Conservation (phyloP, 2,888 invertebrate genomes). For the Agrilus cyanescens region DNA sequence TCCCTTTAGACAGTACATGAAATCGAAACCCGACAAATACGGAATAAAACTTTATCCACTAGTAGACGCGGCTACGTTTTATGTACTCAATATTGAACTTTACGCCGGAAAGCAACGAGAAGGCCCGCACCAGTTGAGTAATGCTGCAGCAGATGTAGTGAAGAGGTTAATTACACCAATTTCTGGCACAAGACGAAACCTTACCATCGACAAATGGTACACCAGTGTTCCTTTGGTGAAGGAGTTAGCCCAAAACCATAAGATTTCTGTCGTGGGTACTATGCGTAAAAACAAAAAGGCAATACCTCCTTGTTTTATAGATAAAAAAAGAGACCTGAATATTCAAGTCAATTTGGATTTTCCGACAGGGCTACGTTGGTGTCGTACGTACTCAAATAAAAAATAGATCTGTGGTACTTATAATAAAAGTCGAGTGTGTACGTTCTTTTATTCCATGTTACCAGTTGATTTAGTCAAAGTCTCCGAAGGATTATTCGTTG, state of each 20-base stretch:
- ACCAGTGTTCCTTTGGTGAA: slow-evolving; percentile 19
- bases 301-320: too few species aligned
- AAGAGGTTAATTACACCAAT: slow-evolving; percentile 17
- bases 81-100: slow-evolving; percentile 20
- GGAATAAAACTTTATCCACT: slow-evolving; percentile 17
- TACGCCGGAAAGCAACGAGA: slow-evolving; percentile 22
- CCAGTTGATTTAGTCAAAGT: too few species aligned
- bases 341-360: too few species aligned
- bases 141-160: slow-evolving; percentile 20
- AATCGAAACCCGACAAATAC: slow-evolving; percentile 17
- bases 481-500: too few species aligned
- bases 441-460: too few species aligned
- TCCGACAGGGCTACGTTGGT: too few species aligned
- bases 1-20: slow-evolving; percentile 2
- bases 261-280: slow-evolving; percentile 15
- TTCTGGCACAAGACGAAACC: slow-evolving; percentile 16
- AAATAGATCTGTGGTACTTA: slow-evolving; percentile 12
- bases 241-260: slow-evolving; percentile 13
- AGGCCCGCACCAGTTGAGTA: slow-evolving; percentile 18
- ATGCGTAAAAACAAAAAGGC: slow-evolving; percentile 1
- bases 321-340: too few species aligned
- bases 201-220: slow-evolving; percentile 24
- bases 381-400: slow-evolving; percentile 22
- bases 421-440: too few species aligned
- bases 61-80: slow-evolving; percentile 17